Percentiles rank a stretch among this genome's conserved stretches.
phyloP scores from a whole-genome alignment of 2,888 invertebrate genomes.

The Zelleria hepariella region DNA sequence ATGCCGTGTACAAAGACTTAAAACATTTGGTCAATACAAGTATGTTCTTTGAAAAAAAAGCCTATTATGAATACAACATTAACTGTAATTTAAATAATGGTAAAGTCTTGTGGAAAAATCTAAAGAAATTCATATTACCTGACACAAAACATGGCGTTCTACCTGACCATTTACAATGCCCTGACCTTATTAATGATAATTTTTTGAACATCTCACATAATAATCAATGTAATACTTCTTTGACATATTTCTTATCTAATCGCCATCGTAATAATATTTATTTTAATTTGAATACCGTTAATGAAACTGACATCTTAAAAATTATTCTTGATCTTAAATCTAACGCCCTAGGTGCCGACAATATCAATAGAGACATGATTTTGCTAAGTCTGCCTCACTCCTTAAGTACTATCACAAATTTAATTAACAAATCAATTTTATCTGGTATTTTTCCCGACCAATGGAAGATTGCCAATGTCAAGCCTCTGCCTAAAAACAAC shows the following conservation, averaged over 20 bases:
- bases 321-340: not conserved
- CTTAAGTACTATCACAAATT: not conserved
- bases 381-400: not conserved
- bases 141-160: too few species aligned
- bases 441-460: not conserved
- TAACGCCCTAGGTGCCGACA: not conserved
- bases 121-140: not conserved
- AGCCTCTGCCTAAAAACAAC: not conserved
- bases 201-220: not conserved
- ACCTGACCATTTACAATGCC: not conserved
- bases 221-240: not conserved
- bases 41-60: conserved; percentile 1
- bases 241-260: not conserved
- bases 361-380: not conserved
- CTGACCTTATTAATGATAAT: not conserved
- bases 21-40: not conserved
- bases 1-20: not conserved
- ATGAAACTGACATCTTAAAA: not conserved
- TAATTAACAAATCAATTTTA: not conserved
- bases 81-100: not conserved
- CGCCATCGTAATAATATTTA: not conserved
- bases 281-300: not conserved
- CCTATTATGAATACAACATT: not conserved
- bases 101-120: not conserved
- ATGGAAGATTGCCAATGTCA: not conserved